Evolutionary conservation across 2,888 invertebrate genomes (phyloP).

Genomic region (Synergus itoensis): DNA sequence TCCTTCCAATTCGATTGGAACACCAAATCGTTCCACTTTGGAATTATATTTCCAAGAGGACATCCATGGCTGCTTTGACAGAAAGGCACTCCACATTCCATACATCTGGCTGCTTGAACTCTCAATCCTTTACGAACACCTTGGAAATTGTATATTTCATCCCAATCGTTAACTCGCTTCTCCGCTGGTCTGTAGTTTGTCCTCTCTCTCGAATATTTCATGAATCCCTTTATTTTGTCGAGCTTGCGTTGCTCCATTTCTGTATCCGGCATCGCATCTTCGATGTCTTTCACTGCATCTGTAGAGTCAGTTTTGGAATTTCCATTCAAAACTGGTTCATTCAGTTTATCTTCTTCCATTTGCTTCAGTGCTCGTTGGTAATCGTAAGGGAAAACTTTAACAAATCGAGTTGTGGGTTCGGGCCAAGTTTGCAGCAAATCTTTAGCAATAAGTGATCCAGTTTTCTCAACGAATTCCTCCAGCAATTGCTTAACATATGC

Average conservation of each 20-base stretch:
- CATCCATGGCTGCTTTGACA: conserved; percentile 97
- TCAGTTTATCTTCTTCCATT: conserved; percentile 78
- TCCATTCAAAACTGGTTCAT: conserved; percentile 75
- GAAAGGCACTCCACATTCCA: conserved; percentile 99
- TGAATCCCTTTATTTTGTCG: conserved; percentile 93
- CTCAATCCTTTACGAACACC: conserved; percentile 93
- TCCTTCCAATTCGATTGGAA: conserved; percentile 96
- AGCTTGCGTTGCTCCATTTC: conserved; percentile 88
- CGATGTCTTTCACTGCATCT: conserved; percentile 87
- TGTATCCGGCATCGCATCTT: conserved; percentile 90
- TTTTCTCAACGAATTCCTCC: conserved; percentile 91
- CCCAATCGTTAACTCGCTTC: conserved; percentile 95
- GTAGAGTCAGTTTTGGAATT: conserved; percentile 73
- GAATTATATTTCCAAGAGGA: conserved; percentile 98
- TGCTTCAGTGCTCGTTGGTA: conserved; percentile 94
- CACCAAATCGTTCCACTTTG: conserved; percentile 99
- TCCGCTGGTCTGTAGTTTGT: conserved; percentile 91
- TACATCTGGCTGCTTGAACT: conserved; percentile 96
- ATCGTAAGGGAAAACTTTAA: conserved; percentile 98
- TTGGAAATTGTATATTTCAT: conserved; percentile 94
- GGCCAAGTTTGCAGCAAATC: conserved; percentile 90
- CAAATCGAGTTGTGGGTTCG: conserved; percentile 86
- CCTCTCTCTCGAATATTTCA: conserved; percentile 96
- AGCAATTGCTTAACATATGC: conserved; percentile 87
- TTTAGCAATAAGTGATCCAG: conserved; percentile 92